A percentile compares a stretch with the other conserved stretches of the same genome.
phyloP scores from a whole-genome alignment of 2,888 invertebrate genomes.

The Napeogenes inachia region DNA sequence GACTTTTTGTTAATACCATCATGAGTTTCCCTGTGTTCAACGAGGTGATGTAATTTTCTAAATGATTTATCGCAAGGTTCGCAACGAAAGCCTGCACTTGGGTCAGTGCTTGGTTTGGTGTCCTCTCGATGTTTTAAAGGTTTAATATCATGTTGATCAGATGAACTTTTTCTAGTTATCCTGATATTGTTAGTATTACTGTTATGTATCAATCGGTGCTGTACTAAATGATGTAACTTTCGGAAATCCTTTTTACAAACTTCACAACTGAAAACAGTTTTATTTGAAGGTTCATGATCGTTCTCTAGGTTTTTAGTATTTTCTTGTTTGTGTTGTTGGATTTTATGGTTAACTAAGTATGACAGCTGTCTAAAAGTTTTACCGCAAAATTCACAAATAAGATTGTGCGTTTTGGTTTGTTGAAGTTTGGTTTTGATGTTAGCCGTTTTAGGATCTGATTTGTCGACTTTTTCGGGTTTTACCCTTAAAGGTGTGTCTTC shows the following conservation, averaged over 20 bases:
- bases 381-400: conserved; percentile 67
- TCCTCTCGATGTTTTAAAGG: conserved; percentile 39
- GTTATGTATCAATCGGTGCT: conserved; percentile 67
- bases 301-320: conserved; percentile 46
- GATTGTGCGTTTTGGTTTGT: conserved; percentile 38
- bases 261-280: conserved; percentile 62
- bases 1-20: conserved; percentile 61
- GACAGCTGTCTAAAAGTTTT: conserved; percentile 70
- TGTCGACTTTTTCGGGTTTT: conserved; percentile 33
- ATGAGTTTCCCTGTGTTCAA: conserved; percentile 72
- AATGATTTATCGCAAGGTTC: conserved; percentile 74
- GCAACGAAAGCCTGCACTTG: conserved; percentile 67
- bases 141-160: conserved; percentile 53
- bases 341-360: conserved; percentile 64
- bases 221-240: conserved; percentile 69
- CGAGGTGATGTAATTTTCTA: conserved; percentile 70
- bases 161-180: conserved; percentile 53
- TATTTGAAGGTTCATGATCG: conserved; percentile 30
- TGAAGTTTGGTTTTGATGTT: conserved; percentile 38
- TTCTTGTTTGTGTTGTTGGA: conserved; percentile 62
- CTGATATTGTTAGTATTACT: conserved; percentile 41
- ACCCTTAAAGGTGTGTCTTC: conserved; percentile 55
- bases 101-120: conserved; percentile 52
- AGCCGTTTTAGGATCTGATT: conserved; percentile 2
- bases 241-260: conserved; percentile 70